Percentiles rank a stretch among this genome's conserved stretches.
These are phyloP conservation scores for Miniopterus natalensis DNA, from an alignment of 2,113 vertebrate genomes.

Conservation along the genomic window DNA sequence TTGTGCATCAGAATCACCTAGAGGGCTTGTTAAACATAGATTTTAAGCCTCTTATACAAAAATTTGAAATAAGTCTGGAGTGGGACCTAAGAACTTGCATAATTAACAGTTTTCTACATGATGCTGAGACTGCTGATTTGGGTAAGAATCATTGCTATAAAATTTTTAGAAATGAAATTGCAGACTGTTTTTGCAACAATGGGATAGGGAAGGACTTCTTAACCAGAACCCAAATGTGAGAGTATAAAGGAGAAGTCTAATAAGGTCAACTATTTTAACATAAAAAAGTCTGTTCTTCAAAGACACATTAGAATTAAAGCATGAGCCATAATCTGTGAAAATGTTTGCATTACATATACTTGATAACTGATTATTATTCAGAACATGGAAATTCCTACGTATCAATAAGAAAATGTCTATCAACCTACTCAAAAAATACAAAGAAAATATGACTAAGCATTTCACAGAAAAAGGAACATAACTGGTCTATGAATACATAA, in stretches of 20 bases:
- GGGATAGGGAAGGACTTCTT: neutral
- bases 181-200: neutral
- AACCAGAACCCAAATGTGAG: neutral
- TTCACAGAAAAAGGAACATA: neutral
- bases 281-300: neutral
- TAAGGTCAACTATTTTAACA: neutral
- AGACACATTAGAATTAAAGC: constrained; percentile 9
- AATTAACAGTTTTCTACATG: neutral
- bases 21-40: neutral
- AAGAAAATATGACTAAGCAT: neutral
- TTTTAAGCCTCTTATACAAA: neutral
- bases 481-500: neutral
- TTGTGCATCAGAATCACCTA: neutral
- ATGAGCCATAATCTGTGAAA: neutral
- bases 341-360: neutral
- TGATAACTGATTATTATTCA: neutral
- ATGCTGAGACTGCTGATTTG: neutral
- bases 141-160: neutral
- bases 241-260: neutral
- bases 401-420: neutral
- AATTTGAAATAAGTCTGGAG: neutral
- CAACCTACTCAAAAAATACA: neutral
- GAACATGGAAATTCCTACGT: neutral
- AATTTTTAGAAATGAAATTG: neutral
- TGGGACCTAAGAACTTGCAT: neutral